Percentiles rank a stretch among this genome's conserved stretches.
Evolutionary conservation across 2,113 vertebrate species (phyloP).

Genomic region (Cheirogaleus medius): DNA sequence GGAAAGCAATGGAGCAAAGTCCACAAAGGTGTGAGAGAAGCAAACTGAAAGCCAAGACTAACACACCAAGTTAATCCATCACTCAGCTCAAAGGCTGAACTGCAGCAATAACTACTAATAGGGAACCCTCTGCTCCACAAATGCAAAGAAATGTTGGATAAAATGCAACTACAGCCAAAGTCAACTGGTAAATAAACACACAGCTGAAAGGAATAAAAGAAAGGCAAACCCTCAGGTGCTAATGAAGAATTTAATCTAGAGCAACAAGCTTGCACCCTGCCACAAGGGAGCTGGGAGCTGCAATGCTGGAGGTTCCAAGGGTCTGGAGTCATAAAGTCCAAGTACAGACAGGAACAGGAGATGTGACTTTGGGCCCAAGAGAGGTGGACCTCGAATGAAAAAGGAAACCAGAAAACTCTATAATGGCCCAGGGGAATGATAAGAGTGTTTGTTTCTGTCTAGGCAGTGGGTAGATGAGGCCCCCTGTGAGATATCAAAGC

Average conservation of each 20-base stretch:
- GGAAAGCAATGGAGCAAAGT: neutral
- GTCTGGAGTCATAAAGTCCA: neutral
- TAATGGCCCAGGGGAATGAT: neutral
- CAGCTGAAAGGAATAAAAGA: neutral
- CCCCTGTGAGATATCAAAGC: neutral
- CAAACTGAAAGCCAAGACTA: neutral
- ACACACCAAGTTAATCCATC: neutral
- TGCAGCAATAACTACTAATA: neutral
- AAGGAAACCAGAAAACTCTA: neutral
- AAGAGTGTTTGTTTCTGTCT: neutral
- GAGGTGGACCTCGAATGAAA: neutral
- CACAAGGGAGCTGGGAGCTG: too few species aligned
- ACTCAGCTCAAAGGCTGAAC: neutral
- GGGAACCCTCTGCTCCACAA: neutral
- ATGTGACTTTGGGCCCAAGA: neutral
- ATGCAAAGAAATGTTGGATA: neutral
- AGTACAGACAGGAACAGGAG: neutral
- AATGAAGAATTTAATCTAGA: neutral
- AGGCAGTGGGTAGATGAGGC: rapidly evolving
- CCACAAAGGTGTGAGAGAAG: neutral
- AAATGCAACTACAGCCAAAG: neutral
- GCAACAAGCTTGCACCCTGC: neutral
- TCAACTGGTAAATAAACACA: neutral
- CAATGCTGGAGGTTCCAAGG: neutral
- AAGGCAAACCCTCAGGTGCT: neutral